These are phyloP conservation scores for Pachyrhynchus sulphureomaculatus DNA, from an alignment of 1,140 invertebrate species.

Conservation along the genomic window DNA sequence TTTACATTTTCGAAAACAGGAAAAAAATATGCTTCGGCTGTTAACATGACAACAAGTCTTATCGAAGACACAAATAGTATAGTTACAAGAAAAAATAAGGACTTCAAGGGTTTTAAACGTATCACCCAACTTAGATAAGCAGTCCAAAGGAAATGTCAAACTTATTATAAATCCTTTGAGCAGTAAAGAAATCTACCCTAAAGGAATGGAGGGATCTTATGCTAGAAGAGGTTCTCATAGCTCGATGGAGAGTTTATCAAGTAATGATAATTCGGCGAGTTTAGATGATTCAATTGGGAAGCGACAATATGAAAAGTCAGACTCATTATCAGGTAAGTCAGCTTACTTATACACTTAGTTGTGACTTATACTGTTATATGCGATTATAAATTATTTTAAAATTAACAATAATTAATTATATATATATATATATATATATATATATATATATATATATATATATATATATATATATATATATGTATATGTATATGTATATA, in stretches of 20 bases:
- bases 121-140: conserved; percentile 40
- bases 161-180: conserved; percentile 58
- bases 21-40: conserved; percentile 42
- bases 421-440: too few relatives aligned
- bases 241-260: conserved; percentile 47
- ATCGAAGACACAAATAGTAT: conserved; percentile 43
- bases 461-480: too few relatives aligned
- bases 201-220: conserved; percentile 32
- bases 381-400: too few relatives aligned
- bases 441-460: too few relatives aligned
- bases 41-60: conserved; percentile 48
- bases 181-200: conserved; percentile 48
- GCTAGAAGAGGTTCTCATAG: conserved; percentile 45
- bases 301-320: conserved; percentile 12
- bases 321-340: conserved; percentile 13
- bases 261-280: conserved; percentile 38
- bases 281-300: conserved; percentile 40
- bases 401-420: not conserved
- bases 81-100: conserved; percentile 49
- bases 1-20: conserved; percentile 47
- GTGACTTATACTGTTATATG: too few relatives aligned
- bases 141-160: conserved; percentile 49
- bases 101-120: conserved; percentile 44
- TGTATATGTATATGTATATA: too few relatives aligned
- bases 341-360: too few relatives aligned